Evolutionary conservation across 2,113 vertebrate species (phyloP), one percentile per base, ranked within the genome.

Genomic region (Salvelinus namaycush): DNA sequence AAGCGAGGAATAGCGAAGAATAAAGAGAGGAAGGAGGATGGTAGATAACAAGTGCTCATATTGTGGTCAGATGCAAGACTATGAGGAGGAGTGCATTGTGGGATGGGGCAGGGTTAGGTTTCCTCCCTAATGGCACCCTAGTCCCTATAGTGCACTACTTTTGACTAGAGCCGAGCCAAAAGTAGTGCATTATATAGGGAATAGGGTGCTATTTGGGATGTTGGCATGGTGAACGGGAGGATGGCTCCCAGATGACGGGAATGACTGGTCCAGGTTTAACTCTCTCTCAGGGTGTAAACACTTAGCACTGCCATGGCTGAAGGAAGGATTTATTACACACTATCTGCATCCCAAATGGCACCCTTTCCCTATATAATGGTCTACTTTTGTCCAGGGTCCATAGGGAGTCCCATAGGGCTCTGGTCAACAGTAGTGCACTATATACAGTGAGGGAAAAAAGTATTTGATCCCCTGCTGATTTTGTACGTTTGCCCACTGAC

Each of bases 221-320:
- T 2, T 20, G 60, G 6, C 18, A 64, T 57, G 24, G 48, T 18
- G 48, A 72, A 59, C 14, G 51, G 16, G 51, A 31, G 18, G 18
- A 8, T 18, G 22, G 13, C 12, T 31, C 51, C 71, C 31, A 49
- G 26, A 66, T 68, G 29, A 66, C 67, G 74, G 16, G 57, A 13
- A 18, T 76, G 64, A 54, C 64, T 51, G 49, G 49, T 51, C 49
- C 7, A 34, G 24, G 12, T 81, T 76, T 62, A 70, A 77, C 70
- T 24, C 26, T 75, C 64, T 69, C 51, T 66, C 48, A 0, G 29
- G 66, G 14, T 71, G 39, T 76, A 75, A 77, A 64, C 67, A 75
- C 49, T 75, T 39, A 73, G 26, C 74, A 44, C 20, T 3, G 22
- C 72, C 59, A 64, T 29, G 14, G 64, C 75, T 67, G 48, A 65